These are phyloP conservation scores for Pachypsylla venusta DNA, from an alignment of 1,140 invertebrate species.

Conservation along the genomic window DNA sequence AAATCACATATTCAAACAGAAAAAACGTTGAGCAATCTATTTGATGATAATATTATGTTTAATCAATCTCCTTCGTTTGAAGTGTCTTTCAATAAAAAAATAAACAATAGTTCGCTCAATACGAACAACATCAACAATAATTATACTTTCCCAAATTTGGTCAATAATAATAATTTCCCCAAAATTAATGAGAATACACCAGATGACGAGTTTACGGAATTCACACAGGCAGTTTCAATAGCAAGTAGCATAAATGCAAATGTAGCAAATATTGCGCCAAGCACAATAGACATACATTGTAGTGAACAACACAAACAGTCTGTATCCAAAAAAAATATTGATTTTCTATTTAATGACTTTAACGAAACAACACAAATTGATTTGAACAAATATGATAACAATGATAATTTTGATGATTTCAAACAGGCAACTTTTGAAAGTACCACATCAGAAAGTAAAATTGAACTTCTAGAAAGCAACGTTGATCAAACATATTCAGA, in stretches of 20 bases:
- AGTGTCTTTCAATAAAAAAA: too few species aligned
- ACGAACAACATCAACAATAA: too few species aligned
- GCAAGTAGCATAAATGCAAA: too few species aligned
- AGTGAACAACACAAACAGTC: not conserved
- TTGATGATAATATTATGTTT: too few species aligned
- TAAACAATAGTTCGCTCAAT: too few species aligned
- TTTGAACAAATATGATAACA: not conserved
- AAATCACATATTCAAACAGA: too few species aligned
- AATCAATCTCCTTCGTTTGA: too few species aligned
- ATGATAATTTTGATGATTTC: not conserved
- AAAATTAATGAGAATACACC: too few species aligned
- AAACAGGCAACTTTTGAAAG: not conserved
- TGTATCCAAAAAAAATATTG: not conserved
- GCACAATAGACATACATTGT: not conserved
- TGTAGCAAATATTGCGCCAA: too few species aligned
- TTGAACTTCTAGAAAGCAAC: not conserved
- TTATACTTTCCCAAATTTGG: too few species aligned
- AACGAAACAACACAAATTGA: not conserved
- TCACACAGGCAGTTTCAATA: not conserved
- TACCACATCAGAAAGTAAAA: not conserved
- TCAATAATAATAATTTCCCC: too few species aligned
- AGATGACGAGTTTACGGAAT: slow-evolving; percentile 1
- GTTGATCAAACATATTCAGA: not conserved
- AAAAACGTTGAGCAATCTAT: too few species aligned
- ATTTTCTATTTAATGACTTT: not conserved